These are phyloP conservation scores for Eupithecia insigniata DNA, from an alignment of 2,888 invertebrate species.

Conservation along the genomic window DNA sequence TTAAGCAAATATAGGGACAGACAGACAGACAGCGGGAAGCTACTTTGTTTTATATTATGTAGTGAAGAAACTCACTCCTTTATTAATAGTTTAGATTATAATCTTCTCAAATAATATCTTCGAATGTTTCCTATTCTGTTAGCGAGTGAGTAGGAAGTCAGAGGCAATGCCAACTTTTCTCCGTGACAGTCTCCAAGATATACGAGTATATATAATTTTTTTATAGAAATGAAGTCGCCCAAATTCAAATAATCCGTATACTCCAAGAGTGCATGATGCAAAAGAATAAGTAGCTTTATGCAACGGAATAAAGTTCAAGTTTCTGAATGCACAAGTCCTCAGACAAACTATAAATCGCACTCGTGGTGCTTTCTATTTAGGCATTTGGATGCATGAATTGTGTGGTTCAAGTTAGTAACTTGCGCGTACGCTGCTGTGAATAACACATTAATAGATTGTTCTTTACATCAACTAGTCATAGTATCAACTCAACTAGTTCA, in stretches of 20 bases:
- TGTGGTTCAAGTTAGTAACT: conserved; percentile 20
- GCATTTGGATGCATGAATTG: conserved; percentile 46
- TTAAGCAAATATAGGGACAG: no score
- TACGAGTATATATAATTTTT: neutral
- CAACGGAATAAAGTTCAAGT: conserved; percentile 24
- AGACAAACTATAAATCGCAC: conserved; percentile 48
- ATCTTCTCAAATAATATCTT: neutral
- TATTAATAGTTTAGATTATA: neutral
- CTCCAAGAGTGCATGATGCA: conserved; percentile 5
- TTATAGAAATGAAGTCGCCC: neutral
- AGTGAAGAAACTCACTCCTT: no score
- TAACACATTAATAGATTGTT: neutral
- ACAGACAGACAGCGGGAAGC: no score
- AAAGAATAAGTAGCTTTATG: conserved; percentile 18
- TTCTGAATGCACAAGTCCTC: conserved; percentile 31
- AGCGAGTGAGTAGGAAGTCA: neutral
- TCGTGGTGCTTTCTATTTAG: conserved; percentile 48
- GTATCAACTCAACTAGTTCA: no score
- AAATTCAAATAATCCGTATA: conserved; percentile 1
- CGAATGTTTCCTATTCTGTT: neutral
- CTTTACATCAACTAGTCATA: no score
- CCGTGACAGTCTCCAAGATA: neutral
- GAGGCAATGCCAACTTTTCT: conserved; percentile 3
- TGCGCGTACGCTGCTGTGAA: neutral
- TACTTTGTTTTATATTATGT: no score